Base-by-base conservation (phyloP, 37 sponge, comb jelly and placozoan genomes). In the Halichondria panicea region DNA sequence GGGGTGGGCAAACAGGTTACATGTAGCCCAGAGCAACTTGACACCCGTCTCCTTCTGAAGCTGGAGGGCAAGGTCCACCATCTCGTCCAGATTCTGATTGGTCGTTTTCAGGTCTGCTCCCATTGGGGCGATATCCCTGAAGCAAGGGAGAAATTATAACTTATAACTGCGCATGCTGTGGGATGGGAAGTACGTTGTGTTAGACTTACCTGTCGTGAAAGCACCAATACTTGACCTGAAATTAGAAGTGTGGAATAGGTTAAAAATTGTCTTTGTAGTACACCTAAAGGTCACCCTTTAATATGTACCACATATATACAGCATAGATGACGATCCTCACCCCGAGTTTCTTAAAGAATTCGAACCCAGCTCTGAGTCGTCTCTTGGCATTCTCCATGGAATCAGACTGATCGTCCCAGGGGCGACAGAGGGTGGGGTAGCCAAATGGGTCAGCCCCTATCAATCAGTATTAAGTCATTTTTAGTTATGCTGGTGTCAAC, bases 381-480 rank as follows among this genome's bases (percentile, higher is more conserved):
- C 82, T 56, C 58, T 87, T 81, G 19, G 88, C 88, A 61, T 81
- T 87, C 32, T 67, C 88, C 33, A 87, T 30, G 1, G 72, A 41
- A 63, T 87, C 82, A 52, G 54, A 61, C 7, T 82, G 82, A 64
- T 87, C 88, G 35, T 87, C 88, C 88, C 88, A 87, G 6, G 88
- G 88, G 7, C 88, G 77, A 37, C 34, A 61, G 28, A 87, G 34
- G 31, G 88, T 87, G 0, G 82, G 82, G 59, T 63, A 87, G 13
- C 88, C 88, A 68, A 87, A 87, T 13, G 88, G 88, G 58, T 87
- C 88, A 68, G 88, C 88, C 9, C 88, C 88, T 87, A 62, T 4
- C 15, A 3, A 60, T 2, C 1, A 19, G 2, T 19, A 37, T 40
- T 42, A 3, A n/a, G n/a, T n/a, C n/a, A n/a, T n/a, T n/a, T n/a